Conservation (phyloP, 2,888 invertebrate genomes). For the Selenia dentaria region DNA sequence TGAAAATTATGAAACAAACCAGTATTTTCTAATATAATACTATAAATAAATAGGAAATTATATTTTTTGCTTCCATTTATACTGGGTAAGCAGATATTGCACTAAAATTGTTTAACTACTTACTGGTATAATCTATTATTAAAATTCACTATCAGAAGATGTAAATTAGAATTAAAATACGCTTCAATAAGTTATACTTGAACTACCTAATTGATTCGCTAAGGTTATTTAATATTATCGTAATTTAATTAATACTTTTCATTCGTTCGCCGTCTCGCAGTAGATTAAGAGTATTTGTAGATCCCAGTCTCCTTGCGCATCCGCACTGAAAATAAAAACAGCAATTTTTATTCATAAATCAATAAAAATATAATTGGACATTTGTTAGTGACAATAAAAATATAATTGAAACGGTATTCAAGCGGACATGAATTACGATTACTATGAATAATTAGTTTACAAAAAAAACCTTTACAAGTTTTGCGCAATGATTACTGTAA, state of each 20-base stretch:
- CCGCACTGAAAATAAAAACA: slow-evolving; percentile 67
- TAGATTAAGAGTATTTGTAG: slow-evolving; percentile 73
- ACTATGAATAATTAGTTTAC: slow-evolving; percentile 12
- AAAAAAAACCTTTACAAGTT: slow-evolving; percentile 2
- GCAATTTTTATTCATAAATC: slow-evolving; percentile 9
- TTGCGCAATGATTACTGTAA: slow-evolving; percentile 1
- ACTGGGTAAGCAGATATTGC: slow-evolving; percentile 46
- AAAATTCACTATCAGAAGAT: slow-evolving; percentile 25
- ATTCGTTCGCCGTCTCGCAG: slow-evolving; percentile 9
- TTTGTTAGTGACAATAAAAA: slow-evolving; percentile 3
- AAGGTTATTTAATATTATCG: slow-evolving; percentile 14
- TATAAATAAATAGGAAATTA: slow-evolving; percentile 43
- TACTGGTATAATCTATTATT: slow-evolving; percentile 29
- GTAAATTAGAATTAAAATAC: slow-evolving; percentile 14
- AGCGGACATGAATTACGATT: slow-evolving; percentile 9
- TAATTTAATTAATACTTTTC: slow-evolving; percentile 43
- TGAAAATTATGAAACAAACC: slow-evolving; percentile 3
- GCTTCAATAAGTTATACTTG: slow-evolving; percentile 24
- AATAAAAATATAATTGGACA: not conserved
- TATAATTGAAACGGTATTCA: slow-evolving; percentile 4
- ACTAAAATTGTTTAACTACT: slow-evolving; percentile 38
- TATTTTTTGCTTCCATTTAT: slow-evolving; percentile 29
- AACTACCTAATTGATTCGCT: slow-evolving; percentile 24
- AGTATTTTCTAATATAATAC: slow-evolving; percentile 9
- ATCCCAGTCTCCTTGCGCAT: slow-evolving; percentile 80